Conservation (phyloP, 2,888 invertebrate species). For the Eumerus sabulonum region DNA sequence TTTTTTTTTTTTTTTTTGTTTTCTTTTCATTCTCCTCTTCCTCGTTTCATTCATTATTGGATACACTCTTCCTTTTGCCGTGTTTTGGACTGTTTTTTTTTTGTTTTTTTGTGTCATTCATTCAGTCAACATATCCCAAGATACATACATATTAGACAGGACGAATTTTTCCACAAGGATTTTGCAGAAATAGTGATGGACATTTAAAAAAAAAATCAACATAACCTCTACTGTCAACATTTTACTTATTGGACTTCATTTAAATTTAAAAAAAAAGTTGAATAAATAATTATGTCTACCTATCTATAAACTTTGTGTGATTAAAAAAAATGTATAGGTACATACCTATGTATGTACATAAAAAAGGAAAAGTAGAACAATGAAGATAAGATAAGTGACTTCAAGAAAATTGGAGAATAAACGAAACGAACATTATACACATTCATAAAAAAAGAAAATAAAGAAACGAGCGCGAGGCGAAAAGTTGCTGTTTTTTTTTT, state of each 20-base stretch:
- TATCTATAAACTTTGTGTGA: too few species aligned
- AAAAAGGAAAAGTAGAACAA: conserved; percentile 53
- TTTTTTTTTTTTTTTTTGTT: background rate
- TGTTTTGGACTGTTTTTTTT: background rate
- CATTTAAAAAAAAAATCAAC: conserved; percentile 18
- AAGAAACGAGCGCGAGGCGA: conserved; percentile 40
- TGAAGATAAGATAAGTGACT: conserved; percentile 66
- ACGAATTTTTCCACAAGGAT: conserved; percentile 11
- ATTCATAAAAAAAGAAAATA: conserved; percentile 18
- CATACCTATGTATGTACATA: too few species aligned
- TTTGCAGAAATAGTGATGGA: background rate
- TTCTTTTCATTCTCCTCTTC: conserved; percentile 13
- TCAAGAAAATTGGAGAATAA: conserved; percentile 14
- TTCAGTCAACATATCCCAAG: conserved; percentile 35
- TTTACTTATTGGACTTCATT: too few species aligned
- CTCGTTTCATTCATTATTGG: conserved; percentile 50
- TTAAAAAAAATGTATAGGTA: conserved; percentile 24
- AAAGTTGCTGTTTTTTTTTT: conserved; percentile 34
- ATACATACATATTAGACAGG: conserved; percentile 23
- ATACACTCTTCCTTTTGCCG: conserved; percentile 20
- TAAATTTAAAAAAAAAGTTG: conserved; percentile 1
- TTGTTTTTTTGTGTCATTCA: conserved; percentile 43
- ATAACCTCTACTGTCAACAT: conserved; percentile 28
- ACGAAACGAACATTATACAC: conserved; percentile 3
- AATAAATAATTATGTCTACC: conserved; percentile 47